phyloP scores from a whole-genome alignment of 2,888 invertebrate genomes.

The Pachymerium ferrugineum region DNA sequence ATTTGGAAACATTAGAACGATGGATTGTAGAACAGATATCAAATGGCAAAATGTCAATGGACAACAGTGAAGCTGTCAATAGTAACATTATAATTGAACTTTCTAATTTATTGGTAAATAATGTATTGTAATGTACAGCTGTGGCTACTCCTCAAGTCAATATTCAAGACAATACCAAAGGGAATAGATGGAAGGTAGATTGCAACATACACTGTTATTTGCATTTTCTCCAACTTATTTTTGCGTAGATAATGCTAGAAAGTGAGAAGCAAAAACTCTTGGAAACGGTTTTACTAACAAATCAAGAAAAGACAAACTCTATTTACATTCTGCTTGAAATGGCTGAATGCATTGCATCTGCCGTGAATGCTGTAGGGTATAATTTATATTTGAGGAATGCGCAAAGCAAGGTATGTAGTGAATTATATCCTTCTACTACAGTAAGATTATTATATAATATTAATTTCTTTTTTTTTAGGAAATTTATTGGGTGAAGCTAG shows the following conservation, averaged over 20 bases:
- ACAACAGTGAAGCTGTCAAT: not conserved
- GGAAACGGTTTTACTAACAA: constrained; percentile 57
- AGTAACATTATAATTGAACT: not conserved
- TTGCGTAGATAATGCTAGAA: constrained; percentile 55
- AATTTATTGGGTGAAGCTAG: constrained; percentile 36
- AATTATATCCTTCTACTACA: not conserved
- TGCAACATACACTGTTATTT: no score
- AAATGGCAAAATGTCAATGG: no score
- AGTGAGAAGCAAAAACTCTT: constrained; percentile 61
- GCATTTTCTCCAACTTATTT: no score
- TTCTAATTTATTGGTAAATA: no score
- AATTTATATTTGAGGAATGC: constrained; percentile 57
- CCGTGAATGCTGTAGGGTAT: constrained; percentile 62
- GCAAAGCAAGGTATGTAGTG: constrained; percentile 41
- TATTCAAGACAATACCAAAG: no score
- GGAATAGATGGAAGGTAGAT: no score
- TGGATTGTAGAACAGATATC: constrained; percentile 42
- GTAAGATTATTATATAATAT: not conserved
- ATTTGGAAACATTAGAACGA: constrained; percentile 43
- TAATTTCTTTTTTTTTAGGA: constrained; percentile 36
- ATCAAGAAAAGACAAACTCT: constrained; percentile 57
- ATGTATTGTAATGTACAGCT: no score
- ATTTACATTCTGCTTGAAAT: constrained; percentile 62
- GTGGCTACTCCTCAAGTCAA: no score
- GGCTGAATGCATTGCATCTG: constrained; percentile 59